Base-by-base conservation (phyloP, 2,113 vertebrate species). In the Phoenicopterus ruber region DNA sequence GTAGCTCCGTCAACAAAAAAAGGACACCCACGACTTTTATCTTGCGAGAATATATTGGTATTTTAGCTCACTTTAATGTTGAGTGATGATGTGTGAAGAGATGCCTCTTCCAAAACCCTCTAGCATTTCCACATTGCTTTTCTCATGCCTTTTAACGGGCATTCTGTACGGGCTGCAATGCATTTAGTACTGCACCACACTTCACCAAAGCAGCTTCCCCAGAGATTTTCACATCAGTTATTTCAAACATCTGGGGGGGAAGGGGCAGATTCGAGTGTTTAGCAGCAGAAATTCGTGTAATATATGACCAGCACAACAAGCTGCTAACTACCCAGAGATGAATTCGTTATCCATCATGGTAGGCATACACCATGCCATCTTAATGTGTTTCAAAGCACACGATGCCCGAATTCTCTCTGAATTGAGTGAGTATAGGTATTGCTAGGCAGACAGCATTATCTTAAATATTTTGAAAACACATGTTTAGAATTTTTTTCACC, bases 401-500 rank as follows among this genome's bases (percentile, higher is more conserved):
- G 0, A 34, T 25, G n/a, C 15, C 32, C 8, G 15, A 80, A 65
- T 34, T 58, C 17, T 19, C 61, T n/a, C 85, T 18, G 31, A 54
- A 66, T 25, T 20, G n/a, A 63, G 50, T 16, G 9, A 62, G 25
- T 0, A 10, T 2, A 46, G 9, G 19, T 2, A 69, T 6, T 32
- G n/a, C 12, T 29, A 50, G n/a, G 36, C 36, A 66, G 87, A 83
- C 34, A 62, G 21, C 21, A 71, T 61, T 65, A 58, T 26, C 20
- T 17, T 34, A 32, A 25, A 13, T 40, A 22, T 34, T 76, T 4
- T 38, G 12, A 38, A 82, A 86, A 62, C 8, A 31, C 1, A 5
- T 14, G 4, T 18, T 1, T 44, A 74, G 8, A 31, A 3, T 1
- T 17, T 10, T 46, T 34, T 44, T 17, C 4, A 11, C 7, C 36